Base-by-base conservation (phyloP, 53 echinoderm and acorn worm species). In the Antedon mediterranea region DNA sequence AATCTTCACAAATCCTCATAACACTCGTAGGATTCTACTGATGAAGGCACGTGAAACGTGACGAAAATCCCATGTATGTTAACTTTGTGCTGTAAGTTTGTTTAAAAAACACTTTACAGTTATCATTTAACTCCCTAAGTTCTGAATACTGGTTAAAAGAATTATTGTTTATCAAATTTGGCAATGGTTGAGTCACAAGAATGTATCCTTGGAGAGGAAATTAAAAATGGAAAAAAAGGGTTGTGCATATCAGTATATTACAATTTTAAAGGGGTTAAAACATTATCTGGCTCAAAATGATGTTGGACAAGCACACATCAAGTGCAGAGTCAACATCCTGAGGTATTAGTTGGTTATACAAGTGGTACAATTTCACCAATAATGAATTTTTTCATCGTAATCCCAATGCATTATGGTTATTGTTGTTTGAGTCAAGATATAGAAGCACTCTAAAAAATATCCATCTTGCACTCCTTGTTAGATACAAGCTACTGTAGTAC, bases 281-380 rank as follows among this genome's bases (percentile, higher is more conserved):
- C 71, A 76, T 27, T 85, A 85, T 29, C 71, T 85, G 29, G 37
- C 76, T 71, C 79, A 85, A 29, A 76, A 76, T 42, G 84, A 84
- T 70, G 77, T 85, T 85, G 85, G 85, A 76, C 80, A 33, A 79
- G 85, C 74, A 79, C 84, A 43, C 73, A 84, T 75, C 71, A 83
- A 72, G 33, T 71, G 37, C 30, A 11, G 31, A 11, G 31, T 71
- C 20, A 9, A 20, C 32, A 85, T 32, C 32, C 43, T 28, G 81
- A 85, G 32, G 28, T 81, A 73, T 78, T 85, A 32, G 31, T 14
- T 30, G 81, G 81, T 0, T 85, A 78, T 74, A 72, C 15, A 78
- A 81, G 81, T 73, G 81, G 85, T 43, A 71, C n/a, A 80, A 81
- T 73, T 85, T 77, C 34, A 20, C 76, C 72, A 78, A 77, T 28